Conservation (phyloP, 2,797 vertebrate genomes). For the Anableps anableps region DNA sequence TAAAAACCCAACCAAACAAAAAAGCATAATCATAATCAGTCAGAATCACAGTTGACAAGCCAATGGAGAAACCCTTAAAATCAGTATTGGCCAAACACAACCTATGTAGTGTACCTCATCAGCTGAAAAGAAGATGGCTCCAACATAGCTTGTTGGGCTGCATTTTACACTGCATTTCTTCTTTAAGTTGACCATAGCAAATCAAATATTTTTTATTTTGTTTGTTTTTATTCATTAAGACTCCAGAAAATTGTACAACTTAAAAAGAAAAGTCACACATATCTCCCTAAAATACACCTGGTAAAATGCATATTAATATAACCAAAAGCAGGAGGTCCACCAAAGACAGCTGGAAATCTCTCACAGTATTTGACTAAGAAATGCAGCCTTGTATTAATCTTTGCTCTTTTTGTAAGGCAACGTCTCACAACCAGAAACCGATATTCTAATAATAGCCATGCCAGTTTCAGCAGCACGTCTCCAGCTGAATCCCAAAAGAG, state of each 20-base stretch:
- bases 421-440: slow-evolving; percentile 19
- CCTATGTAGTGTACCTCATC: neutral
- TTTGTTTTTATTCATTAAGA: neutral
- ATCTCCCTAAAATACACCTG: neutral
- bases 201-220: neutral
- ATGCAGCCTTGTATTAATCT: slow-evolving; percentile 16
- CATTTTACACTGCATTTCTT: neutral
- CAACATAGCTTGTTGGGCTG: neutral
- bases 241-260: neutral
- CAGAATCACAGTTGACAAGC: neutral
- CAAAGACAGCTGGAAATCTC: neutral
- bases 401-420: slow-evolving; percentile 12
- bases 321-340: neutral
- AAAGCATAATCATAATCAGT: neutral
- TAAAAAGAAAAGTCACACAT: neutral
- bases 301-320: neutral
- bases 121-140: neutral
- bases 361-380: neutral
- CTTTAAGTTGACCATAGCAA: neutral
- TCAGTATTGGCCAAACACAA: neutral
- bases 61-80: neutral
- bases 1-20: no score
- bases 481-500: slow-evolving; percentile 22
- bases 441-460: slow-evolving; percentile 27
- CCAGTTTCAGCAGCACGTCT: slow-evolving; percentile 16